Base-by-base conservation (phyloP, 1,140 invertebrate genomes). In the Brachionus sp. region DNA sequence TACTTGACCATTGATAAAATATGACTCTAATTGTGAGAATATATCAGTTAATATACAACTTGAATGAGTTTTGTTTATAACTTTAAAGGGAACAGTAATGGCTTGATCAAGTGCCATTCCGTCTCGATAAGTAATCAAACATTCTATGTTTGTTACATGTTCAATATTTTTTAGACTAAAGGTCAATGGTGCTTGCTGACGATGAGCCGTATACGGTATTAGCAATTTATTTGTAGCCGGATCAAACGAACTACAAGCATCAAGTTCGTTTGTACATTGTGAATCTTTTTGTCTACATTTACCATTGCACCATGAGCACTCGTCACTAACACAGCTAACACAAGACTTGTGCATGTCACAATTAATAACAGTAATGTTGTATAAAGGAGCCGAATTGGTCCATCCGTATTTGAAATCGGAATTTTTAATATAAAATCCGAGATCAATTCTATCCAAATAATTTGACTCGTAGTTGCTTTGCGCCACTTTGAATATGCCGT, bases 171-270 rank as follows among this genome's bases (percentile, higher is more conserved):
- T 23, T 0, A 62, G 35, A 2, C 10, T 37, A 37, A 57, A 80
- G 25, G 29, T 66, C 0, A 80, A 13, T 3, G 77, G 77, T 0
- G 77, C 77, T 80, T 80, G 77, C 37, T 37, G 50, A 23, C 77
- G 77, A 57, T 80, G 50, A 25, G 77, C 77, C 4, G 77, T 80
- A 25, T 35, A 80, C 0, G 77, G 77, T 9, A 80, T 80, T 0
- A 80, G 16, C 3, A 80, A 7, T 44, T 80, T 80, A 9, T 66
- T 80, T 1, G 50, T 80, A 1, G 35, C 77, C 12, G 77, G 70
- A 25, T 75, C 70, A 46, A 75, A 75, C 13, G 39, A 75, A 9
- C 10, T 12, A 39, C 70, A 75, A 7, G 1, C n/a, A 0, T 44
- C 9, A 5, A 3, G 3, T 1, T 29, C 23, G 3, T 35, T 46